Conservation (phyloP, 2,113 vertebrate genomes). For the Neogobius melanostomus region DNA sequence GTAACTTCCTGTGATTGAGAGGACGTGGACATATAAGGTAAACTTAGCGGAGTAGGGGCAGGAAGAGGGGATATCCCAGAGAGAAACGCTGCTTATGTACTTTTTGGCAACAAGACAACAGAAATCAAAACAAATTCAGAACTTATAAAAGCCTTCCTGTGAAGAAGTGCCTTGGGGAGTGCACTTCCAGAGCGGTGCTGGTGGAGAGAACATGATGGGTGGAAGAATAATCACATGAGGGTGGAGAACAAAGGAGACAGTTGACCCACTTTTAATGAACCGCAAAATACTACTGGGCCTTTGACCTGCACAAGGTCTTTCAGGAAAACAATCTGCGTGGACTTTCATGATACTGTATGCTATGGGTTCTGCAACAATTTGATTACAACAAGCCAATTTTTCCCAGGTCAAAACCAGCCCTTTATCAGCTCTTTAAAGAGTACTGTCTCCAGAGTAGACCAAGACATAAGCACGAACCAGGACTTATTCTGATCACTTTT, state of each 20-base stretch:
- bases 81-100: constrained; percentile 55
- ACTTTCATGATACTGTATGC: not conserved
- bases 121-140: constrained; percentile 41
- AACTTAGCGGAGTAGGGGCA: constrained; percentile 36
- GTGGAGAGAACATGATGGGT: not conserved
- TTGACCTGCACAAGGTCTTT: constrained; percentile 33
- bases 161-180: constrained; percentile 33
- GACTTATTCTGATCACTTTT: too few relatives aligned
- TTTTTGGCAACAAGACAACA: constrained; percentile 39
- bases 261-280: constrained; percentile 59
- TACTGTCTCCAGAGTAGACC: too few relatives aligned
- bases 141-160: constrained; percentile 48
- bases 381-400: too few relatives aligned
- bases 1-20: constrained; percentile 63
- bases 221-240: not conserved
- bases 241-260: constrained; percentile 14
- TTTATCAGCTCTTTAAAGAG: too few relatives aligned
- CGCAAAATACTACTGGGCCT: constrained; percentile 25
- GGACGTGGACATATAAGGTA: constrained; percentile 77
- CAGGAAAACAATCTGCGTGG: not conserved
- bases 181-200: constrained; percentile 14
- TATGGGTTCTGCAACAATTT: too few relatives aligned
- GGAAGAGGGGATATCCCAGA: constrained; percentile 62
- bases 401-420: too few relatives aligned
- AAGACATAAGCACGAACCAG: too few relatives aligned